Base-by-base conservation (phyloP, 2,888 invertebrate species). In the Belgica antarctica region DNA sequence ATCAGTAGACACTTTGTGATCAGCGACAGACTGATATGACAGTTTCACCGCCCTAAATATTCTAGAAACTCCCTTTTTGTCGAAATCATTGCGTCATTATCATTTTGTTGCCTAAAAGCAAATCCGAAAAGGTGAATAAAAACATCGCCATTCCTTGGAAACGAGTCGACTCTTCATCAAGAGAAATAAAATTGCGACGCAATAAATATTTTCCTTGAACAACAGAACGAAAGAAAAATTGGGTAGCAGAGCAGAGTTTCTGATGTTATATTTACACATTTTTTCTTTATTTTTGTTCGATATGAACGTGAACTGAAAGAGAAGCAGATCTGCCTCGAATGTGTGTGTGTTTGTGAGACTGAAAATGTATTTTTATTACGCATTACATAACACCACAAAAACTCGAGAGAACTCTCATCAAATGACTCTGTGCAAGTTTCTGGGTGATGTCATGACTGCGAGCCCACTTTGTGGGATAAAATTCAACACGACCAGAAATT, bases 151-250 rank as follows among this genome's bases (percentile, higher is more conserved):
- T 2, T n/a, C n/a, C n/a, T n/a, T n/a, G 5, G 22, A 52, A 2
- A 2, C 52, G 12, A 52, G 12, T 41, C 3, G 15, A n/a, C 3
- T 41, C 52, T 12, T 12, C 4, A 17, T n/a, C 52, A 22, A 52
- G 59, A 59, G 27, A 59, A 59, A 3, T 12, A 59, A 70, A 61
- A 70, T 61, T 70, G 61, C 70, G 70, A 70, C 70, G 70, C 61
- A 70, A 70, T 70, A 68, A 57, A 68, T 70, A 36, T 70, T n/a
- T 70, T 61, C 70, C 61, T 70, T 59, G 61, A 70, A 57, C 31
- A 22, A 7, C 24, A 17, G 34, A 25, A 62, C 19, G 36, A 62
- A 19, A 62, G 34, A 62, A 62, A 61, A 61, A 41, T 7, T 12
- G 27, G 19, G 34, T 8, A 62, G 22, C 19, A 25, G 59, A 61